Evolutionary conservation across 2,797 vertebrate genomes (phyloP).

Genomic region (Pteropus rufus): DNA sequence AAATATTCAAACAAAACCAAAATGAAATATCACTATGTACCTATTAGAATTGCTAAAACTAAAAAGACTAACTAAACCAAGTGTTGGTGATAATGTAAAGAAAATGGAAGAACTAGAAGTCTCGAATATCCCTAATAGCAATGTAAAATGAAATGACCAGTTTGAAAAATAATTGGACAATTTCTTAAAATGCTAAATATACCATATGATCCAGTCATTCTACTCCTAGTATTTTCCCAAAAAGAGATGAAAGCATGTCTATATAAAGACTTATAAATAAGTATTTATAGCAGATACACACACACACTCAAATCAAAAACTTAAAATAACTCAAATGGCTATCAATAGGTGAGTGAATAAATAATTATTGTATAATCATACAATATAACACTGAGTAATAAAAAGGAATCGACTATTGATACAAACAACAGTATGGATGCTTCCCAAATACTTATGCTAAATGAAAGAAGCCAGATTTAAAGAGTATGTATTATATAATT

Average conservation of each 20-base stretch:
- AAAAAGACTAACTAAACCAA: background rate
- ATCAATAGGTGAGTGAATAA: background rate
- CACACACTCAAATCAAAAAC: background rate
- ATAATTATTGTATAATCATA: background rate
- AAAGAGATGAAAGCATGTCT: background rate
- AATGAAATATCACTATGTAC: background rate
- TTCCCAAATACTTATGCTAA: background rate
- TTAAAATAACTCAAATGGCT: background rate
- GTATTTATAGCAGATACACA: background rate
- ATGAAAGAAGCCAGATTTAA: background rate
- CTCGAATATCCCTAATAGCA: background rate
- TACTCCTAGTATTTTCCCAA: background rate
- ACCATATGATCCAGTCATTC: background rate
- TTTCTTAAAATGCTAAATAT: background rate
- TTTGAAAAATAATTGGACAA: background rate
- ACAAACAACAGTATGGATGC: background rate
- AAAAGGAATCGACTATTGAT: background rate
- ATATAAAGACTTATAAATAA: background rate
- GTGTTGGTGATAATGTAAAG: background rate
- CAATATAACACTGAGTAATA: background rate
- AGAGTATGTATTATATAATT: background rate
- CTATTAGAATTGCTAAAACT: background rate
- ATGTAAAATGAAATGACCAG: background rate
- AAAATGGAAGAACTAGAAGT: background rate
- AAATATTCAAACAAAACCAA: background rate